Evolutionary conservation across 1,140 invertebrate genomes (phyloP).

Genomic region (Hydropsyche tenuis): DNA sequence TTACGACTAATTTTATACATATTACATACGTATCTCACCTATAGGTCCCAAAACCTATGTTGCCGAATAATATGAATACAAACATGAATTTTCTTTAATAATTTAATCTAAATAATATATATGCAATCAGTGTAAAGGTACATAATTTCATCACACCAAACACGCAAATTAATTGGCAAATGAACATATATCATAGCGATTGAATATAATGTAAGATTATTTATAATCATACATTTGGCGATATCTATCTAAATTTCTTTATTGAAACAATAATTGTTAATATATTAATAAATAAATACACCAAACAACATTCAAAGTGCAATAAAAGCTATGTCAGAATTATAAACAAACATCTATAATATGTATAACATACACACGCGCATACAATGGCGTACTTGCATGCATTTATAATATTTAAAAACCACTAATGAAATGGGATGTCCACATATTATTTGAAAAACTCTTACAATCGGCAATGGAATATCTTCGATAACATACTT

Average conservation of each 20-base stretch:
- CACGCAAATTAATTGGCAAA: slow-evolving; percentile 32
- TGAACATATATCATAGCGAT: slow-evolving; percentile 10
- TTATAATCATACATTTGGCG: neutral
- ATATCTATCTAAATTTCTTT: neutral
- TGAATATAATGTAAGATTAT: neutral
- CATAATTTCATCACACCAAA: slow-evolving; percentile 29
- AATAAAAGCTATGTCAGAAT: slow-evolving; percentile 1
- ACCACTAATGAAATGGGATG: no score
- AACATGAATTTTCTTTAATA: neutral
- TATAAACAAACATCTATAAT: no score
- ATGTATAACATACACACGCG: no score
- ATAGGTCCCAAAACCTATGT: slow-evolving; percentile 40
- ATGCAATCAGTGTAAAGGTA: slow-evolving; percentile 20
- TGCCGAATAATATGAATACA: neutral
- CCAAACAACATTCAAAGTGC: slow-evolving; percentile 21
- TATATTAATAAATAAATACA: slow-evolving; percentile 19
- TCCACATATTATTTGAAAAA: no score
- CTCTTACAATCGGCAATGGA: no score
- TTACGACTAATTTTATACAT: neutral
- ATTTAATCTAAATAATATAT: neutral
- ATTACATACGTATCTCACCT: slow-evolving; percentile 16
- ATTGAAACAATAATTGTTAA: neutral
- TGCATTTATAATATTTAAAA: no score
- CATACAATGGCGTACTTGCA: no score
- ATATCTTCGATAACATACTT: no score